Conservation (phyloP, 1,140 invertebrate genomes). For the Mylabris phalerata region DNA sequence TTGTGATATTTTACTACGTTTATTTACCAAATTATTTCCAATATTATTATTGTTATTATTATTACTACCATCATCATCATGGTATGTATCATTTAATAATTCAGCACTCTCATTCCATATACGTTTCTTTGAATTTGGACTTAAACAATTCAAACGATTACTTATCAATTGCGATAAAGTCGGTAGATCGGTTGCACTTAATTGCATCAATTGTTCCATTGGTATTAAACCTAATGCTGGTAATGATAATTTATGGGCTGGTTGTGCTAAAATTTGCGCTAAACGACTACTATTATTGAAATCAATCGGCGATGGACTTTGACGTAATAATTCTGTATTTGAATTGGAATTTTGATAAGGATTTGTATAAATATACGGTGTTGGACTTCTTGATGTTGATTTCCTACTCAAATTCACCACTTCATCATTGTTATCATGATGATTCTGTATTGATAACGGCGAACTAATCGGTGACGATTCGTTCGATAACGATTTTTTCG, state of each 20-base stretch:
- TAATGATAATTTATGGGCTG: conserved; percentile 42
- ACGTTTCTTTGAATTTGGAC: conserved; percentile 54
- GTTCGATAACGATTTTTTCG: conserved; percentile 58
- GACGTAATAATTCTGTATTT: conserved; percentile 44
- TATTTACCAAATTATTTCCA: conserved; percentile 6
- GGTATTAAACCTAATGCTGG: conserved; percentile 45
- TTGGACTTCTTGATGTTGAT: conserved; percentile 54
- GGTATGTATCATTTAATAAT: conserved; percentile 35
- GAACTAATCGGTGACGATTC: conserved; percentile 55
- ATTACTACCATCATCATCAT: conserved; percentile 35
- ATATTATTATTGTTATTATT: background rate
- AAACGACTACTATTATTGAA: conserved; percentile 40
- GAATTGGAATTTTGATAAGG: conserved; percentile 51
- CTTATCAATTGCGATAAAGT: conserved; percentile 46
- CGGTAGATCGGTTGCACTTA: conserved; percentile 50
- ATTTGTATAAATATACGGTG: conserved; percentile 45
- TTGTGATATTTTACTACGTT: conserved; percentile 32
- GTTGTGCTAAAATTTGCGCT: conserved; percentile 46
- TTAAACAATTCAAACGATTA: conserved; percentile 49
- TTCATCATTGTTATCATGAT: conserved; percentile 57
- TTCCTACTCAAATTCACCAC: conserved; percentile 65
- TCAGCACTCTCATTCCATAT: conserved; percentile 48
- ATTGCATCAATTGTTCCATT: conserved; percentile 57
- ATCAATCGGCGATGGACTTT: conserved; percentile 43
- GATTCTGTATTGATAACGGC: conserved; percentile 47